These are phyloP conservation scores for Acleris emargana DNA, from an alignment of 2,888 invertebrate genomes.

Conservation along the genomic window DNA sequence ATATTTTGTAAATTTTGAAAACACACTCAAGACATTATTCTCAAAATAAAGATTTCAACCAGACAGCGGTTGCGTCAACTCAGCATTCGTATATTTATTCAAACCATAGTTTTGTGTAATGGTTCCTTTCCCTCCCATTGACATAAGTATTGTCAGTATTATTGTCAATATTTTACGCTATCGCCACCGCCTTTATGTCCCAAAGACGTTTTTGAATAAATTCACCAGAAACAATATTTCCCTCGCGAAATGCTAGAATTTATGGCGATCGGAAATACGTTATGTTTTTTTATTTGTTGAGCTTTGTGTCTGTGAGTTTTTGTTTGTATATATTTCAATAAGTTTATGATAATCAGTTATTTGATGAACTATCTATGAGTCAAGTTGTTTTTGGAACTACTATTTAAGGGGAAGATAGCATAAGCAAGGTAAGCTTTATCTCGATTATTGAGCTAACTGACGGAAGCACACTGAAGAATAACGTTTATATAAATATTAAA, in stretches of 20 bases:
- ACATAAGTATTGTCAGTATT: slow-evolving; percentile 15
- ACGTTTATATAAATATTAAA: too few species aligned
- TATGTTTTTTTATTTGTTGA: slow-evolving; percentile 33
- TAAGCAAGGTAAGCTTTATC: too few species aligned
- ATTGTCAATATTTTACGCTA: slow-evolving; percentile 57
- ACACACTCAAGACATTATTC: too few species aligned
- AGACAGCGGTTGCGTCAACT: neutral
- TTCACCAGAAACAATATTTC: slow-evolving; percentile 51
- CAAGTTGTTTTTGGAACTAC: too few species aligned
- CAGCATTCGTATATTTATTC: neutral
- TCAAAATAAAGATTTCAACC: too few species aligned
- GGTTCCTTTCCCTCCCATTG: neutral
- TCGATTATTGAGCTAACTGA: too few species aligned
- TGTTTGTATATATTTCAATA: slow-evolving; percentile 22
- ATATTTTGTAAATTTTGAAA: too few species aligned
- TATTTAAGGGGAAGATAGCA: too few species aligned
- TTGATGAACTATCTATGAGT: neutral
- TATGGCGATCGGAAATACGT: slow-evolving; percentile 37
- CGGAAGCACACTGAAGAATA: too few species aligned
- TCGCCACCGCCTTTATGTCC: slow-evolving; percentile 42
- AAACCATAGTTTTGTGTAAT: slow-evolving; percentile 6
- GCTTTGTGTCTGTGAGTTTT: slow-evolving; percentile 20
- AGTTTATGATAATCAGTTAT: neutral
- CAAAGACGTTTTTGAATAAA: slow-evolving; percentile 41
- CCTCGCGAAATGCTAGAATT: slow-evolving; percentile 41